Conservation (phyloP, 2,113 vertebrate genomes). For the Scytalopus superciliaris region DNA sequence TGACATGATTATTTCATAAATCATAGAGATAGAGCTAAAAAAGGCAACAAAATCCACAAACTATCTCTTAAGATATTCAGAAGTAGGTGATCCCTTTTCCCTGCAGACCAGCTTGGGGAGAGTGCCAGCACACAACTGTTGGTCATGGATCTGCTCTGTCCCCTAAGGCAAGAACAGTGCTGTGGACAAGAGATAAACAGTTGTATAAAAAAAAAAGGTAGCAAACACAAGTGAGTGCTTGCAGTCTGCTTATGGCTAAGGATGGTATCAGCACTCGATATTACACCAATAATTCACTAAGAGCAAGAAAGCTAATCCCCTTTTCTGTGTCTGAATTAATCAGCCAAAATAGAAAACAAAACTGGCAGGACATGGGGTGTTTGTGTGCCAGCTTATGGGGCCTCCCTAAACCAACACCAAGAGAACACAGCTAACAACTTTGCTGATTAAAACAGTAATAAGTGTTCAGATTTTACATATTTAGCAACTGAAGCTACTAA, state of each 20-base stretch:
- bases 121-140: not conserved
- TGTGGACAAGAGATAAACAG: not conserved
- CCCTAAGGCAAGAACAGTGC: not conserved
- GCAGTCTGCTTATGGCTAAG: not conserved
- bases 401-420: slow-evolving; percentile 21
- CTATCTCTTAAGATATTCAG: not conserved
- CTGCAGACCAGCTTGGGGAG: not conserved
- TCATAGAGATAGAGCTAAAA: slow-evolving; percentile 40
- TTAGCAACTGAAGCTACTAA: slow-evolving; percentile 47
- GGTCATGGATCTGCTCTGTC: rapidly evolving
- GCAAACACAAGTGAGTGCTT: not conserved
- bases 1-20: slow-evolving; percentile 38
- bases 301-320: not conserved
- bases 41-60: not conserved
- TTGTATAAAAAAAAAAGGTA: not conserved
- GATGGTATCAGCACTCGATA: not conserved
- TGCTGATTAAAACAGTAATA: slow-evolving; percentile 46
- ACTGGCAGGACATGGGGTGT: not conserved
- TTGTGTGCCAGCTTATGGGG: not conserved
- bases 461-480: not conserved
- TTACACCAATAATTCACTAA: not conserved
- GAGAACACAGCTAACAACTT: slow-evolving; percentile 19
- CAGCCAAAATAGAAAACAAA: slow-evolving; percentile 31
- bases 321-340: slow-evolving; percentile 3
- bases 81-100: not conserved